These are phyloP conservation scores for Stenotaenia linearis DNA, from an alignment of 2,888 invertebrate genomes.

Conservation along the genomic window DNA sequence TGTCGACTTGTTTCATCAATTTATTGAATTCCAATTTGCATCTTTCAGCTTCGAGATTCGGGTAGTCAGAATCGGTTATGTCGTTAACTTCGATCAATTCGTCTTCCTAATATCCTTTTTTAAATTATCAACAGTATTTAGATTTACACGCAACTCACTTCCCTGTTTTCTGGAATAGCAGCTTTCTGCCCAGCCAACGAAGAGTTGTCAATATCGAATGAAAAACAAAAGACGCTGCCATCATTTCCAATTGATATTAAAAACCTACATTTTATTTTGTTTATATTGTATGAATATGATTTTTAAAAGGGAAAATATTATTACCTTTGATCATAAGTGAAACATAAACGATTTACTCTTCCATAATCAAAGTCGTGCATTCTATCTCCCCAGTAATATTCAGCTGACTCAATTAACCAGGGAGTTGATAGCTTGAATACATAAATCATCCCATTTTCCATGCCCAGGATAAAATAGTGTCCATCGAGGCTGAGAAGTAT, in stretches of 20 bases:
- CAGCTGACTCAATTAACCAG: not conserved
- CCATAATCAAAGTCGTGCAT: not conserved
- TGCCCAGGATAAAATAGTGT: not conserved
- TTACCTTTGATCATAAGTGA: slow-evolving; percentile 11
- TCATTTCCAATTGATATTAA: not conserved
- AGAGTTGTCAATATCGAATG: not conserved
- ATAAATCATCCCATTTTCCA: not conserved
- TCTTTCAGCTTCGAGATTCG: slow-evolving; percentile 1
- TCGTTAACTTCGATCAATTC: not conserved
- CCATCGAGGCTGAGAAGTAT: not conserved
- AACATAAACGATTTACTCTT: not conserved
- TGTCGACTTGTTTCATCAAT: not conserved
- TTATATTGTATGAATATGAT: not conserved
- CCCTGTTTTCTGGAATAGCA: not conserved
- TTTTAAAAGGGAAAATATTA: too few relatives aligned
- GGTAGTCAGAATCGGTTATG: not conserved
- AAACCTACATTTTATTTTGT: not conserved
- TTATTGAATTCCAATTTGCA: not conserved
- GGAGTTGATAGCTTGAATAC: not conserved
- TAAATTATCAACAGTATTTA: too few relatives aligned
- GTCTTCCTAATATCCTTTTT: not conserved
- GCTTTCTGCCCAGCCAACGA: not conserved
- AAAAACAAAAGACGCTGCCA: not conserved
- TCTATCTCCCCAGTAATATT: not conserved
- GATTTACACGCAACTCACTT: too few relatives aligned